Conservation (phyloP, 1,140 invertebrate species). For the Cyrtorhinus lividipennis region DNA sequence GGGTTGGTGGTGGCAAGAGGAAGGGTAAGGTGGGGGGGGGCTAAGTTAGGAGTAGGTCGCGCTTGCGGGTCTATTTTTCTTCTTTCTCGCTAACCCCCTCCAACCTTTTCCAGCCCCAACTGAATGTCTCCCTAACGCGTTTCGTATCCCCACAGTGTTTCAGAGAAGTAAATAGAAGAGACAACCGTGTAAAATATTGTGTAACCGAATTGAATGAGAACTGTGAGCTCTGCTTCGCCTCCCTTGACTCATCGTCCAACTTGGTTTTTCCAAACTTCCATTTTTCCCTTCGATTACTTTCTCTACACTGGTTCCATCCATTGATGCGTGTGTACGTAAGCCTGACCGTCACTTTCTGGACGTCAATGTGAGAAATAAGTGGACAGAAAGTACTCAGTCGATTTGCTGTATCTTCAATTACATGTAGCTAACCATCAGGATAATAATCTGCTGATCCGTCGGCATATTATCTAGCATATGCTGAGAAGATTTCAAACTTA, state of each 20-base stretch:
- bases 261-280: neutral
- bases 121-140: neutral
- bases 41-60: neutral
- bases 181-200: neutral
- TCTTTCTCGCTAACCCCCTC: neutral
- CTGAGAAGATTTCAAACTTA: too few relatives aligned
- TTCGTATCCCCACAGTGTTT: neutral
- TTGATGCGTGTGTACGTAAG: too few relatives aligned
- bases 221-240: neutral
- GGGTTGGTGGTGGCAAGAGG: too few relatives aligned
- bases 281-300: too few relatives aligned
- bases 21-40: neutral
- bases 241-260: neutral
- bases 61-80: neutral
- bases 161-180: neutral
- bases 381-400: too few relatives aligned
- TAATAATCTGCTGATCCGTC: too few relatives aligned
- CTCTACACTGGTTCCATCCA: too few relatives aligned
- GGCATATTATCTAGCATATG: too few relatives aligned
- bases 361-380: too few relatives aligned
- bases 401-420: too few relatives aligned
- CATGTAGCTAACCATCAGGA: too few relatives aligned
- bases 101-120: neutral
- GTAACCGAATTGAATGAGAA: neutral
- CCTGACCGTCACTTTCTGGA: too few relatives aligned